A percentile compares a stretch with the other conserved stretches of the same genome.
These are phyloP conservation scores for Heliconius ismenius DNA, from an alignment of 2,888 invertebrate species.

Conservation along the genomic window DNA sequence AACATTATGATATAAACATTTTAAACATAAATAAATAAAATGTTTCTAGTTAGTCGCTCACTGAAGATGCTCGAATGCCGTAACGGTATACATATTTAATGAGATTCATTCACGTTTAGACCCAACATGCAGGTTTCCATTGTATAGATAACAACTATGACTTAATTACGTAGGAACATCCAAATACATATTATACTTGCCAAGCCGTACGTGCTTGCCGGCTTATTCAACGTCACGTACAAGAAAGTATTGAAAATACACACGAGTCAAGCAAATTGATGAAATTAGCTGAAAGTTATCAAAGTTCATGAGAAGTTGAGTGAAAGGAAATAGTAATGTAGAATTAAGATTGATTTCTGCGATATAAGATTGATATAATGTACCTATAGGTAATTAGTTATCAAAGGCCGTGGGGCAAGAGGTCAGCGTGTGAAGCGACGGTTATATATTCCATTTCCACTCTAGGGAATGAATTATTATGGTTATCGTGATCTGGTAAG, in stretches of 20 bases:
- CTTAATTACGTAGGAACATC: conserved; percentile 13
- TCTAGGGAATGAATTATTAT: too few relatives aligned
- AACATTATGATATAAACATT: neutral
- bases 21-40: too few relatives aligned
- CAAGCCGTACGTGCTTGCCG: conserved; percentile 4
- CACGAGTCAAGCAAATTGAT: conserved; percentile 6
- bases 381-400: neutral
- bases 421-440: too few relatives aligned
- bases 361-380: conserved; percentile 1
- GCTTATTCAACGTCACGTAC: conserved; percentile 18
- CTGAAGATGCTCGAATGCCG: neutral
- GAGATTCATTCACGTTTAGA: neutral
- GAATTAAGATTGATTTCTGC: neutral
- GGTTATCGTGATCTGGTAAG: too few relatives aligned
- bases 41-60: neutral
- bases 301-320: conserved; percentile 19
- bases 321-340: conserved; percentile 13
- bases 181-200: conserved; percentile 9
- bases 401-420: too few relatives aligned
- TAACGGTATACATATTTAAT: neutral
- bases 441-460: too few relatives aligned
- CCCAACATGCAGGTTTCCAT: neutral
- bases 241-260: conserved; percentile 21
- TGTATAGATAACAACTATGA: conserved; percentile 13
- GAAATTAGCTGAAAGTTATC: conserved; percentile 30